These are phyloP conservation scores for Peromyscus californicus DNA, from an alignment of 2,113 vertebrate genomes.

Conservation along the genomic window DNA sequence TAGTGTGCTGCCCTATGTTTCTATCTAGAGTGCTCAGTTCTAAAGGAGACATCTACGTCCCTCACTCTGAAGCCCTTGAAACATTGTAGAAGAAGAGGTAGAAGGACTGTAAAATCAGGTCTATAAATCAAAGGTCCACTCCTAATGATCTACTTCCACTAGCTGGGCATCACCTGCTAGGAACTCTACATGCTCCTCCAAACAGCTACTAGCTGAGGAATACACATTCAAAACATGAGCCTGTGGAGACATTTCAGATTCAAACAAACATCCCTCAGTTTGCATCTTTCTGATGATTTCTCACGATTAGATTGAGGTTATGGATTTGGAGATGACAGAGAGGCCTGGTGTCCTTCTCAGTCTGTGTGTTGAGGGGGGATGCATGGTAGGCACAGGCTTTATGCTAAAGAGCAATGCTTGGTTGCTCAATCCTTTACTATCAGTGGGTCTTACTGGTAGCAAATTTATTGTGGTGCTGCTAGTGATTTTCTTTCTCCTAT, in stretches of 20 bases:
- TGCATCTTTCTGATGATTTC: conserved; percentile 14
- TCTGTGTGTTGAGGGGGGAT: background rate
- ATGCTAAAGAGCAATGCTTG: background rate
- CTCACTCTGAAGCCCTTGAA: background rate
- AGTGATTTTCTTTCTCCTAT: conserved; percentile 19
- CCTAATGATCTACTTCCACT: background rate
- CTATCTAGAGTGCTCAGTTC: background rate
- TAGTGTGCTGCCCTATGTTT: background rate
- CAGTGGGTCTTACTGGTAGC: background rate
- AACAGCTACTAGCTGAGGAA: background rate
- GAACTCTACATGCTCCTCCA: background rate
- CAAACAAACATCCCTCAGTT: background rate
- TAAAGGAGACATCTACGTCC: background rate
- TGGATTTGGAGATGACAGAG: background rate
- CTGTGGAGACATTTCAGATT: background rate
- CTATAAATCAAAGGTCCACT: background rate
- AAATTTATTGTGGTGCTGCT: background rate
- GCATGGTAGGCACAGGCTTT: background rate
- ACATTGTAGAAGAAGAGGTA: background rate
- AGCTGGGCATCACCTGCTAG: background rate
- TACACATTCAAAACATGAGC: background rate
- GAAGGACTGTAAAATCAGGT: background rate
- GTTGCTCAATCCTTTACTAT: background rate
- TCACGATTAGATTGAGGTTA: background rate
- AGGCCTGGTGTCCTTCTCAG: background rate